A percentile compares a stretch with the other conserved stretches of the same genome.
phyloP scores from a whole-genome alignment of 1,140 invertebrate species.

The Bombus ignitus region DNA sequence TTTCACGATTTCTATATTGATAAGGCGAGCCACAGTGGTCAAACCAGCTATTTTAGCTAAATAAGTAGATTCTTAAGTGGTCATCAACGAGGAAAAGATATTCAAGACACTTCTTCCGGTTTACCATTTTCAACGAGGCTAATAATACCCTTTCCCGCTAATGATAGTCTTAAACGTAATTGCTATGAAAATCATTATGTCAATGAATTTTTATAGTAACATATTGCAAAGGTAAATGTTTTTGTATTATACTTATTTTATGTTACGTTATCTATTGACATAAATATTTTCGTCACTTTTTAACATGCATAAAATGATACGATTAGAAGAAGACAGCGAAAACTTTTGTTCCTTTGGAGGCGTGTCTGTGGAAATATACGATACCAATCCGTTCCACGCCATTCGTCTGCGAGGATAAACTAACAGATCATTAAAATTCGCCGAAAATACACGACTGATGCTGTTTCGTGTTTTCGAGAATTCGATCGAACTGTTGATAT shows the following conservation, averaged over 20 bases:
- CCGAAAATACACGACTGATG: conserved; percentile 53
- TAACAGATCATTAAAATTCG: conserved; percentile 55
- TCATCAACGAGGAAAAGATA: conserved; percentile 13
- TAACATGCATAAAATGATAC: background rate
- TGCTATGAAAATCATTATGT: background rate
- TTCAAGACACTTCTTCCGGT: conserved; percentile 7
- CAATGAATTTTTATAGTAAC: background rate
- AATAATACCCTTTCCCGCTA: background rate
- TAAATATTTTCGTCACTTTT: conserved; percentile 1
- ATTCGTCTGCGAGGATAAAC: conserved; percentile 54
- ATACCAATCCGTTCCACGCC: conserved; percentile 37
- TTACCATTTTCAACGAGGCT: background rate
- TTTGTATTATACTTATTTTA: background rate
- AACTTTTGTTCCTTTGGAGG: conserved; percentile 28
- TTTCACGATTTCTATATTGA: conserved; percentile 16
- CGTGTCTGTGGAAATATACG: conserved; percentile 38
- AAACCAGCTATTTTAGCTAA: background rate
- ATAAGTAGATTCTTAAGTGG: background rate
- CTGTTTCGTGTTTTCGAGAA: conserved; percentile 42
- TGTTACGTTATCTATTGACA: background rate
- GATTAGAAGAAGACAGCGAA: background rate
- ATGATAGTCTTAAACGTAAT: background rate
- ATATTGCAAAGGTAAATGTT: background rate
- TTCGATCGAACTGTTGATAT: conserved; percentile 29
- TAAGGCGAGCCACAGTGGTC: background rate